Base-by-base conservation (phyloP, 2,797 vertebrate species). In the Tachyglossus aculeatus region DNA sequence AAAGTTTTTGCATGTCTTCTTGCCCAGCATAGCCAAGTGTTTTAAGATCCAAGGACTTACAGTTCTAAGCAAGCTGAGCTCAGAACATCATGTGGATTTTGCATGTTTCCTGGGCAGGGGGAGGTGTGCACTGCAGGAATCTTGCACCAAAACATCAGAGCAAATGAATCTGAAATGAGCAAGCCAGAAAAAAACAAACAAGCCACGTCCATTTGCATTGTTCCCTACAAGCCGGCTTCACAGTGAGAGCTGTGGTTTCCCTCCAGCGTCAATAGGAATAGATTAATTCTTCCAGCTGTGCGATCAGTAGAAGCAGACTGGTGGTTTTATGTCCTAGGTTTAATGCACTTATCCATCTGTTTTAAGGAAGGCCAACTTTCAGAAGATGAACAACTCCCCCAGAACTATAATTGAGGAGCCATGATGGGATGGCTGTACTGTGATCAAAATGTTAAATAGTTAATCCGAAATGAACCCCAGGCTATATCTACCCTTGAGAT, bases 271-370 rank as follows among this genome's bases (percentile, higher is more conserved):
- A 88, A 83, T 36, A 2, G 2, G 51, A 82, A 81, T 32, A 77
- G 83, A 81, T 82, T 85, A 82, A 76, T 83, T 81, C 74, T 24
- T 70, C 84, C 81, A 82, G 80, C 84, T 87, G 81, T 81, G 86
- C 75, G 48, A 66, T 71, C 51, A 75, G 69, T 56, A 70, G 34
- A 78, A 71, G 51, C 69, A 50, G 75, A 69, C 5, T 61, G 45
- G 44, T 45, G 60, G 60, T 56, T 88, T 84, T 85, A 78, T 77
- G 67, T 75, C 72, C 60, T 67, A 15, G 45, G 22, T 75, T 82
- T 82, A 88, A 83, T 83, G 51, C 57, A 74, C 69, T 83, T 81
- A 85, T 89, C 80, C 80, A 75, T 84, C 76, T 77, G n/a, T 86
- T 77, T 71, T 70, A 55, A 61, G 77, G 82, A 85, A 71, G 75